Percentiles rank a stretch among this genome's conserved stretches.
Evolutionary conservation across 2,888 invertebrate species (phyloP).

Genomic region (Lydus trimaculatus): DNA sequence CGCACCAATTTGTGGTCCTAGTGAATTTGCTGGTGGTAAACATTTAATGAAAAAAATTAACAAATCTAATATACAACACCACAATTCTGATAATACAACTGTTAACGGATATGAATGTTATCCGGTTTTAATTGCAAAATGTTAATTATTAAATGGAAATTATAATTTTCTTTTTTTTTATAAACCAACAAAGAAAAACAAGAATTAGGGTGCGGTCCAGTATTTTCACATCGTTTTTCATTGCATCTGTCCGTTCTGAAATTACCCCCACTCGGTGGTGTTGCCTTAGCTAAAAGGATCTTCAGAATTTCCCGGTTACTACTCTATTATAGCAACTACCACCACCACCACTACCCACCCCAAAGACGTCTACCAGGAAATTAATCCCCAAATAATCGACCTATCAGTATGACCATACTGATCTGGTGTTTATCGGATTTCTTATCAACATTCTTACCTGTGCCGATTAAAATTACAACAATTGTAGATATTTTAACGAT

Average conservation of each 20-base stretch:
- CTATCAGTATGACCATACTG: neutral
- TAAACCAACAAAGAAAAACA: neutral
- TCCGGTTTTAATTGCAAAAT: too few species aligned
- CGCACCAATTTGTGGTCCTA: slow-evolving; percentile 62
- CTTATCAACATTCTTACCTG: slow-evolving; percentile 9
- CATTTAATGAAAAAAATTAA: slow-evolving; percentile 47
- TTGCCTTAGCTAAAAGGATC: neutral
- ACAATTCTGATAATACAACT: too few species aligned
- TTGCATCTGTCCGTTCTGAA: neutral
- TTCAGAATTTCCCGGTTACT: neutral
- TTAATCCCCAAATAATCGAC: neutral
- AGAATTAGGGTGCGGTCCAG: neutral
- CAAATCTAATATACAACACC: too few species aligned
- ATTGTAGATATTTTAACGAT: neutral
- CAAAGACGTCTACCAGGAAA: neutral
- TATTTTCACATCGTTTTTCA: neutral
- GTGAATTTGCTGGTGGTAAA: slow-evolving; percentile 54
- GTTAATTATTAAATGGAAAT: neutral
- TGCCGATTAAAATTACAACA: neutral
- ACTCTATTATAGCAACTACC: neutral
- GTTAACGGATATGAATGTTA: too few species aligned
- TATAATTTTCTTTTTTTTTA: neutral
- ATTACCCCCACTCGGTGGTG: neutral
- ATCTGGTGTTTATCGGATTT: too few species aligned
- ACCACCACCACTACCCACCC: neutral